Conservation (phyloP, 2,797 vertebrate genomes). For the Rhodeus uyekii region DNA sequence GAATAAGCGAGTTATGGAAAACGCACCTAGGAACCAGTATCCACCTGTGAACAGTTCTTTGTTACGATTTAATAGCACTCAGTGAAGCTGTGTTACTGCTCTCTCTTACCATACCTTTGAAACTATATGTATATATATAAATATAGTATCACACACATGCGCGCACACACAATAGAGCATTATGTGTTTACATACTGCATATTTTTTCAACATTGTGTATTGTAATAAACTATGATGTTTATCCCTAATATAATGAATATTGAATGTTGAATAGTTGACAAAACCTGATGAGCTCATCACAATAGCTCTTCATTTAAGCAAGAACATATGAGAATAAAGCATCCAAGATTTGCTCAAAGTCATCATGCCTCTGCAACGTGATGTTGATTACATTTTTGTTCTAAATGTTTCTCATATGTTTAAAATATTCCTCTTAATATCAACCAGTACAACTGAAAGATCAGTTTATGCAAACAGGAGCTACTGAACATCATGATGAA, state of each 20-base stretch:
- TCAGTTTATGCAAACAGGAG: background rate
- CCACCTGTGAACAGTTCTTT: too few species aligned
- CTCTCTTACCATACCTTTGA: too few species aligned
- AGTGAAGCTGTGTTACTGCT: too few species aligned
- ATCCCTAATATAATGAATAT: too few species aligned
- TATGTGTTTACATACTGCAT: background rate
- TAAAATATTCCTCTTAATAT: background rate
- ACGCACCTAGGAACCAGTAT: too few species aligned
- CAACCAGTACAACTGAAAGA: background rate
- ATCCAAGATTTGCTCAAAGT: background rate
- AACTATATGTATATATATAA: background rate
- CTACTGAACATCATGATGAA: background rate
- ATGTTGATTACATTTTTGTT: background rate
- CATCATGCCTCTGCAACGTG: background rate
- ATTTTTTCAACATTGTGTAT: background rate
- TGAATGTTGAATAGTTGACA: too few species aligned
- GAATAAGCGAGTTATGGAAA: too few species aligned
- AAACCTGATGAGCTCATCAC: background rate
- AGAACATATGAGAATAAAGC: slow-evolving; percentile 4
- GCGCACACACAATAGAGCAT: background rate
- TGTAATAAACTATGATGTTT: background rate
- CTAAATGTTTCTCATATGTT: background rate
- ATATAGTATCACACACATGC: too few species aligned
- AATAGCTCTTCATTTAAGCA: slow-evolving; percentile 3
- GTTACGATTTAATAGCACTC: too few species aligned